A percentile compares a stretch with the other conserved stretches of the same genome.
phyloP scores from a whole-genome alignment of 2,888 invertebrate genomes.

The Zaprionus bogoriensis region DNA sequence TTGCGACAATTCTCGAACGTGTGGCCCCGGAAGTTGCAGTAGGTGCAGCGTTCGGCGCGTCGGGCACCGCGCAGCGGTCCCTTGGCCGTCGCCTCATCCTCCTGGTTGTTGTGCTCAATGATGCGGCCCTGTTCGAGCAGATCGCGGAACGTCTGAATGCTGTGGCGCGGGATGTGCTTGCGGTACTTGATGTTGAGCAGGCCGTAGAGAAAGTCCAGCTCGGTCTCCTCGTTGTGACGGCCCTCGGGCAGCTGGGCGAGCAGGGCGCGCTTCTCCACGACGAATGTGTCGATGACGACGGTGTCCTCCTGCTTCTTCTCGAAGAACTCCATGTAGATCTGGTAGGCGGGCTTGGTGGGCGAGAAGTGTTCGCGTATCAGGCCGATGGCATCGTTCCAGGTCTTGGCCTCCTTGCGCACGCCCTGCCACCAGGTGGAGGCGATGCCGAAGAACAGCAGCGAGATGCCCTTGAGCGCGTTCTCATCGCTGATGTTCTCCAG shows the following conservation, averaged over 20 bases:
- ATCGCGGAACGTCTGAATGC: slow-evolving; percentile 74
- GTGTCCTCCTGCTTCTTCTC: slow-evolving; percentile 68
- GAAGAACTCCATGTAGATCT: slow-evolving; percentile 81
- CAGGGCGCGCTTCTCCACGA: slow-evolving; percentile 78
- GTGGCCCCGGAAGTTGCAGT: slow-evolving; percentile 80
- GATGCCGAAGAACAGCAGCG: slow-evolving; percentile 73
- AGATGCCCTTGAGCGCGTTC: slow-evolving; percentile 78
- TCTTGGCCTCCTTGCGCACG: slow-evolving; percentile 78
- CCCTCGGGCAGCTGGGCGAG: slow-evolving; percentile 79
- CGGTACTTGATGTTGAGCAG: slow-evolving; percentile 79
- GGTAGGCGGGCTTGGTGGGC: slow-evolving; percentile 79
- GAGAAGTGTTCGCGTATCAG: slow-evolving; percentile 80
- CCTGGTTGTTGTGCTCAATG: slow-evolving; percentile 76
- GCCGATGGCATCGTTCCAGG: slow-evolving; percentile 78
- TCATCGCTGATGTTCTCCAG: slow-evolving; percentile 77
- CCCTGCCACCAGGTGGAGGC: slow-evolving; percentile 82
- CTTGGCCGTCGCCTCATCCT: slow-evolving; percentile 37
- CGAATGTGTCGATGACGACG: slow-evolving; percentile 76
- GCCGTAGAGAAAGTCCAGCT: slow-evolving; percentile 80
- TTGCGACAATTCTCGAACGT: slow-evolving; percentile 77
- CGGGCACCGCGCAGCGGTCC: slow-evolving; percentile 57
- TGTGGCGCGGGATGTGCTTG: slow-evolving; percentile 74
- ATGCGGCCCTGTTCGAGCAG: slow-evolving; percentile 79
- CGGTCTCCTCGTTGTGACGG: slow-evolving; percentile 78
- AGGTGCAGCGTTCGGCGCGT: slow-evolving; percentile 71